Evolutionary conservation across 2,797 vertebrate species (phyloP).

Genomic region (Onychomys torridus): DNA sequence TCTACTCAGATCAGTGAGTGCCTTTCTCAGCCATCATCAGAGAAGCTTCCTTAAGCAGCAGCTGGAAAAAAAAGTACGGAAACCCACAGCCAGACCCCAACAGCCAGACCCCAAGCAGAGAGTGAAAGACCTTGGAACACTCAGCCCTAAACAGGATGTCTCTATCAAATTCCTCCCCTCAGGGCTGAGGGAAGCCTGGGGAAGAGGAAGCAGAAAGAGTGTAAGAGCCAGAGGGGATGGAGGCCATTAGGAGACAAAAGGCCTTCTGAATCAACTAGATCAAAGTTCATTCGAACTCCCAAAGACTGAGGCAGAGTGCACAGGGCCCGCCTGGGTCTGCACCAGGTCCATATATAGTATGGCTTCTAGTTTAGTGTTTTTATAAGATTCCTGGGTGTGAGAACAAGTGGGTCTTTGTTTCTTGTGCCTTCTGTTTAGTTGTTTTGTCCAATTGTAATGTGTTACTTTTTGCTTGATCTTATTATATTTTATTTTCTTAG

Average conservation of each 20-base stretch:
- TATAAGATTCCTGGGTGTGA: not conserved
- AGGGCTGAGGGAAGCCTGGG: not conserved
- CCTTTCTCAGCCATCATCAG: not conserved
- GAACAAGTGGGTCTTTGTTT: not conserved
- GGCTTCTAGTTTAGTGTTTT: not conserved
- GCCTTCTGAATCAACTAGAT: not conserved
- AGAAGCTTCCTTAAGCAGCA: not conserved
- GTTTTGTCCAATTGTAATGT: not conserved
- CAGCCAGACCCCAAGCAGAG: not conserved
- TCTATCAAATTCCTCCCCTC: not conserved
- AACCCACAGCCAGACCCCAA: not conserved
- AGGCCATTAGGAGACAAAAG: not conserved
- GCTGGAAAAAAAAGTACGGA: not conserved
- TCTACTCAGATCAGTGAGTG: not conserved
- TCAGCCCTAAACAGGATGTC: not conserved
- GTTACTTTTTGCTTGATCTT: not conserved
- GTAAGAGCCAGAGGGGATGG: not conserved
- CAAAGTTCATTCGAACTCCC: not conserved
- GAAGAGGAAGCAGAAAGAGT: not conserved
- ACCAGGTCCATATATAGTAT: not conserved
- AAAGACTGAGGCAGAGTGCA: not conserved
- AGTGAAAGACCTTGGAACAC: not conserved
- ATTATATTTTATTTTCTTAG: not conserved
- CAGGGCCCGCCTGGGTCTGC: not conserved
- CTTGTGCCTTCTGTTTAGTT: not conserved